Evolutionary conservation across 2,113 vertebrate species (phyloP), one percentile per base, ranked within the genome.

Genomic region (Paratilapia polleni): DNA sequence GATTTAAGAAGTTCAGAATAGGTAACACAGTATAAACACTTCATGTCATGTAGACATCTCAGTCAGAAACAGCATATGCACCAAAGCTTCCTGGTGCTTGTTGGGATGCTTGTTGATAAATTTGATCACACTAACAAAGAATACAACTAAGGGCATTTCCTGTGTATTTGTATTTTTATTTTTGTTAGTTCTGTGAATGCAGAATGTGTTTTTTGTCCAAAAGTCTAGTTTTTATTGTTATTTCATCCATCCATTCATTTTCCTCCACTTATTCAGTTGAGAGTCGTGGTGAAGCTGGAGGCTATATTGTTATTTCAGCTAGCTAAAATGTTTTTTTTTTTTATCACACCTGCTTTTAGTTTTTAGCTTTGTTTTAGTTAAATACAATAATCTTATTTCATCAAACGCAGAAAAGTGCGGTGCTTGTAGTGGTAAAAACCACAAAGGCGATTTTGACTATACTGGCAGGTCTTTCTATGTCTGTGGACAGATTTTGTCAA

Each of bases 171-270:
- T 3, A 22, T 22, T 64, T 64, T 5, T 15, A 1, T 64, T 22
- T 38, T 64, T 38, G 34, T 64, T 64, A 64, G 34, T 38, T 64
- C 22, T 41, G 22, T 64, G 41, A 5, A 20, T 5, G 41, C 62
- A 41, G 0, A 22, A 41, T 22, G 41, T 0, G 2, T 41, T 36
- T 64, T 41, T 64, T 0, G n/a, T 7, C 0, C n/a, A 41, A 24
- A 41, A 41, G 36, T 41, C n/a, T 64, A 64, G 12, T 36, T 64
- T 41, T 64, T 41, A 64, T 41, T 64, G 3, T 64, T 64, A 64
- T 22, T 41, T 5, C 34, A 36, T 36, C 34, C 34, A 36, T 6
- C 34, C 34, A 36, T 6, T 34, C n/a, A n/a, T n/a, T n/a, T n/a
- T n/a, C n/a, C n/a, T n/a, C n/a, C n/a, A n/a, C n/a, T n/a, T n/a